Evolutionary conservation across 1,140 invertebrate species (phyloP).

Genomic region (Microplitis demolitor): DNA sequence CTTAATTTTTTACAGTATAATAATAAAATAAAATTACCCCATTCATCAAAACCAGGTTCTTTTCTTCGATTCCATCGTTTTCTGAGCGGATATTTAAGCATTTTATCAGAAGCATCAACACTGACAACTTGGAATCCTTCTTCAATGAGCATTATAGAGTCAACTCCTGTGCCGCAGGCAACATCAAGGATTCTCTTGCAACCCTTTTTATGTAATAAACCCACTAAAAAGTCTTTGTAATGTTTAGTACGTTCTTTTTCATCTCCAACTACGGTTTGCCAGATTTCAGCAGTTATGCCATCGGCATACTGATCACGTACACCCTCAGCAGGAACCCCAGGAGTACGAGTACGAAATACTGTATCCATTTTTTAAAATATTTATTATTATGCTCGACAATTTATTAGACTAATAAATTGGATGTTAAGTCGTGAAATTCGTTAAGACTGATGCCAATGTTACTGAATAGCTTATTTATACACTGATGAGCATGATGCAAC

Average conservation of each 20-base stretch:
- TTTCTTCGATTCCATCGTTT: conserved; percentile 82
- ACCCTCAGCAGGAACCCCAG: conserved; percentile 80
- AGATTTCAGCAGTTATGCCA: conserved; percentile 84
- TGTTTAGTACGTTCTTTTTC: conserved; percentile 81
- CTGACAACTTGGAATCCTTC: conserved; percentile 86
- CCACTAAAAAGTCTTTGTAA: conserved; percentile 80
- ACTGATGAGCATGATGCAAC: too few species aligned
- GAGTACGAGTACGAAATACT: conserved; percentile 76
- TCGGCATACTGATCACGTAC: conserved; percentile 87
- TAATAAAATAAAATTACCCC: conserved; percentile 67
- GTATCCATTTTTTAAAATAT: conserved; percentile 58
- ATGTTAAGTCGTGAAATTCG: not conserved
- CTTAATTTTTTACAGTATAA: not conserved
- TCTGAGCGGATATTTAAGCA: conserved; percentile 87
- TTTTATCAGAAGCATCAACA: conserved; percentile 88
- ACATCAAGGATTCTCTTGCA: conserved; percentile 79
- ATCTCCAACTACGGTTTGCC: conserved; percentile 87
- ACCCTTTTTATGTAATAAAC: conserved; percentile 71
- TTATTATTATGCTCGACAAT: not conserved
- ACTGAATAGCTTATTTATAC: too few species aligned
- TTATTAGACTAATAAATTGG: not conserved
- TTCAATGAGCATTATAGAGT: conserved; percentile 85
- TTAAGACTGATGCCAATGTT: too few species aligned
- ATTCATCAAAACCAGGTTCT: conserved; percentile 78
- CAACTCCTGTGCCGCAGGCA: conserved; percentile 86